These are phyloP conservation scores for Helobdella robusta DNA, from an alignment of 2,888 invertebrate species.

Conservation along the genomic window DNA sequence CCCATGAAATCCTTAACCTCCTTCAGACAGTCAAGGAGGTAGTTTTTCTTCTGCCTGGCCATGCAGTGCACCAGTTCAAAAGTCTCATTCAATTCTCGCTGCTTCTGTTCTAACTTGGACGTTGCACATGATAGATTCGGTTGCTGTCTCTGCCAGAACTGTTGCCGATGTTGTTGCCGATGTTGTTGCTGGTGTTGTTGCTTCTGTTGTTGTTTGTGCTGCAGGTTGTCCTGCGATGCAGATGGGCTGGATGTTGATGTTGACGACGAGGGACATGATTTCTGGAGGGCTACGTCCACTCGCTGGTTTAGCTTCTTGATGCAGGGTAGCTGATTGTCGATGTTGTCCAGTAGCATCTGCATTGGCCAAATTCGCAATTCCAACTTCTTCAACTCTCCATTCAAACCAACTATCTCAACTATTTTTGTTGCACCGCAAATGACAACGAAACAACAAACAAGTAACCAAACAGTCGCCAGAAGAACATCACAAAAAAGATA, in stretches of 20 bases:
- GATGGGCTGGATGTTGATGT: background rate
- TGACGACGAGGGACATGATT: background rate
- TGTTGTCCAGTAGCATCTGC: constrained; percentile 44
- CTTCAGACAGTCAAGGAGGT: constrained; percentile 46
- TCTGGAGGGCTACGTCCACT: constrained; percentile 38
- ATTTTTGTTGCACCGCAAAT: no score
- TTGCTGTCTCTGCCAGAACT: constrained; percentile 33
- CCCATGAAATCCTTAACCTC: constrained; percentile 47
- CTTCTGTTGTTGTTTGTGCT: no score
- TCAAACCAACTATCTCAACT: no score
- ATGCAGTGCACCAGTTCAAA: constrained; percentile 39
- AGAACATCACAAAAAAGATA: background rate
- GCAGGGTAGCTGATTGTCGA: constrained; percentile 42
- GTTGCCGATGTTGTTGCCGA: no score
- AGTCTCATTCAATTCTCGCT: constrained; percentile 43
- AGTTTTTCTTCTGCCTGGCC: constrained; percentile 43
- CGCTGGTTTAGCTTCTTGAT: constrained; percentile 42
- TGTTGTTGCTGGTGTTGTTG: no score
- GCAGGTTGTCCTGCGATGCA: constrained; percentile 29
- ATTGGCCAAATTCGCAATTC: no score
- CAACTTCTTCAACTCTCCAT: no score
- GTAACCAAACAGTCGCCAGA: no score
- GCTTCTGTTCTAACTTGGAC: constrained; percentile 37
- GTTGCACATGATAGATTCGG: no score
- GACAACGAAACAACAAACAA: no score